These are phyloP conservation scores for Dascillus cervinus DNA, from an alignment of 2,888 invertebrate species.

Conservation along the genomic window DNA sequence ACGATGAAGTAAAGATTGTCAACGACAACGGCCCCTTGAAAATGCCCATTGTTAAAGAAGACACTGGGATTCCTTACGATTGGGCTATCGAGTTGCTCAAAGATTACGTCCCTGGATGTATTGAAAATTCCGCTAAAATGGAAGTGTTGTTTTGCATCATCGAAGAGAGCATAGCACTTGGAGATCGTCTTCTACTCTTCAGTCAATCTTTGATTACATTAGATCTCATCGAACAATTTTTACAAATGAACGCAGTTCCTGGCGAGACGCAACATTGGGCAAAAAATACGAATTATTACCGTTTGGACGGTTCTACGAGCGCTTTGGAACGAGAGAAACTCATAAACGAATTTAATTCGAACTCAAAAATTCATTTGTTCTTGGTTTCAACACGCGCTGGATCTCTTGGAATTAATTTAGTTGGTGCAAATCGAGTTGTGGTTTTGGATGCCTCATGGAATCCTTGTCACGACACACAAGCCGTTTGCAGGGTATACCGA, in stretches of 20 bases:
- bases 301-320: constrained; percentile 92
- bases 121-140: constrained; percentile 94
- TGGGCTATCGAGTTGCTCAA: constrained; percentile 81
- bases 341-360: constrained; percentile 92
- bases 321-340: constrained; percentile 91
- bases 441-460: constrained; percentile 99
- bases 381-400: constrained; percentile 95
- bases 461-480: constrained; percentile 97
- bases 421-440: constrained; percentile 94
- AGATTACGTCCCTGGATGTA: constrained; percentile 78
- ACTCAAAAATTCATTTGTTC: constrained; percentile 80
- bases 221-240: constrained; percentile 89
- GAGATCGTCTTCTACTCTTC: constrained; percentile 89
- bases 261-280: constrained; percentile 72
- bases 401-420: constrained; percentile 92
- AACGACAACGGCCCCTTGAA: constrained; percentile 20
- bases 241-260: constrained; percentile 64
- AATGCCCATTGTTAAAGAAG: constrained; percentile 55
- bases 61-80: constrained; percentile 70
- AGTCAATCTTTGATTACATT: constrained; percentile 94
- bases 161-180: constrained; percentile 76
- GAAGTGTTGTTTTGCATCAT: constrained; percentile 86
- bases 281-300: constrained; percentile 80
- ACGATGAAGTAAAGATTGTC: constrained; percentile 37
- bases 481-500: constrained; percentile 91